A percentile compares a stretch with the other conserved stretches of the same genome.
Evolutionary conservation across 1,140 invertebrate species (phyloP).

Genomic region (Steinernema khuongi): DNA sequence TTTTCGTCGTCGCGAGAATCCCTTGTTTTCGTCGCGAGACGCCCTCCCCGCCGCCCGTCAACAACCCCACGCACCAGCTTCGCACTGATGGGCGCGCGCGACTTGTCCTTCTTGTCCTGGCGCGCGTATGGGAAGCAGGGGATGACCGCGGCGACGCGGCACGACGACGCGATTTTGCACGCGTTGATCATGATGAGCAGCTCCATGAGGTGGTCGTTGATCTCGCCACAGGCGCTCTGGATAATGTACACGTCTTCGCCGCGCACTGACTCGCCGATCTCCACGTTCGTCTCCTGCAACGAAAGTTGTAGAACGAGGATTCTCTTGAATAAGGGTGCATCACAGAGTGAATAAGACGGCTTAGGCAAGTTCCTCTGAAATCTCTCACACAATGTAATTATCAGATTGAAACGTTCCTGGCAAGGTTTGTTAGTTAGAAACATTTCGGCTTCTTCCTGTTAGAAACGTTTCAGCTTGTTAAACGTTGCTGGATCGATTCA

Average conservation of each 20-base stretch:
- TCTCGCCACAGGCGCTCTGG: constrained; percentile 72
- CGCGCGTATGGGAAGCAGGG: constrained; percentile 97
- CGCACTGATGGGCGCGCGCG: constrained; percentile 43
- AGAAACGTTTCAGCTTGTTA: too few relatives aligned
- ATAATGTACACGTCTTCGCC: constrained; percentile 99
- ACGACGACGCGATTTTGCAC: constrained; percentile 96
- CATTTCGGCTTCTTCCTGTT: too few relatives aligned
- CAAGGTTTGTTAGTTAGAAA: too few relatives aligned
- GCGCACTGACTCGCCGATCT: constrained; percentile 95
- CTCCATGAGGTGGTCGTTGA: constrained; percentile 94
- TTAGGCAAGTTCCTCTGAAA: too few relatives aligned
- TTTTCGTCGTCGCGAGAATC: too few relatives aligned
- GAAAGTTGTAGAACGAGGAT: not conserved
- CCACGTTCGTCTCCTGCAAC: constrained; percentile 70
- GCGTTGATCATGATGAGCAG: constrained; percentile 99
- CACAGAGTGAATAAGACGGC: too few relatives aligned
- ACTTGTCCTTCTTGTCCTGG: constrained; percentile 97
- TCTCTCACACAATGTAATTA: too few relatives aligned
- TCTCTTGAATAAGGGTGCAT: too few relatives aligned
- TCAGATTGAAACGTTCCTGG: too few relatives aligned
- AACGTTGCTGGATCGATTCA: too few relatives aligned
- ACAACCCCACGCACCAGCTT: constrained; percentile 40
- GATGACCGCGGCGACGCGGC: constrained; percentile 92
- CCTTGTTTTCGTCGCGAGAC: not conserved
- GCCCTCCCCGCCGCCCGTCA: not conserved